Conservation (phyloP, 2,797 vertebrate genomes). For the Leptodactylus fallax region DNA sequence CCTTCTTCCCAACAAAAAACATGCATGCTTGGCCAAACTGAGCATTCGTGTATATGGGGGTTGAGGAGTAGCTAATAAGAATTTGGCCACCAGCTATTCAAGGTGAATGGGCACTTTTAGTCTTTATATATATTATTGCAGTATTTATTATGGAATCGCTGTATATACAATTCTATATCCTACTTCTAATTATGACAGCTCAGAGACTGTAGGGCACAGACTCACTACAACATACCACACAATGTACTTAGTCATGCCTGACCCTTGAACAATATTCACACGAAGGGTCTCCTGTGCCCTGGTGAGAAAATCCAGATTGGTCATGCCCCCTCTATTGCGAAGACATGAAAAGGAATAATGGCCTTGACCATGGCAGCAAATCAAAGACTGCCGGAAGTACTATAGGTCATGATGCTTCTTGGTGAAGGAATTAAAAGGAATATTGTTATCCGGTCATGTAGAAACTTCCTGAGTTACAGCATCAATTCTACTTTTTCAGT, state of each 20-base stretch:
- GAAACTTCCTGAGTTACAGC: background rate
- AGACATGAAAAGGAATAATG: slow-evolving; percentile 41
- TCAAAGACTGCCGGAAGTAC: slow-evolving; percentile 47
- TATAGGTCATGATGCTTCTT: background rate
- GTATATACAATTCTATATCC: background rate
- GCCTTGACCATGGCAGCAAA: slow-evolving; percentile 42
- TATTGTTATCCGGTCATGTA: slow-evolving; percentile 24
- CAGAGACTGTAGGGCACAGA: background rate
- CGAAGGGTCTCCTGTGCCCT: slow-evolving; percentile 31
- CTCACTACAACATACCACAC: background rate
- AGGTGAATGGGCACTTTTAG: too few relatives aligned
- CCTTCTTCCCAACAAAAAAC: too few relatives aligned
- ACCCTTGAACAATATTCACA: slow-evolving; percentile 36
- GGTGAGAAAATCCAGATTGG: slow-evolving; percentile 50
- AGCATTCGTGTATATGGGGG: too few relatives aligned
- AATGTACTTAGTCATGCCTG: slow-evolving; percentile 17
- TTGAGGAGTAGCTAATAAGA: too few relatives aligned
- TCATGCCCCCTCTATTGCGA: slow-evolving; percentile 30
- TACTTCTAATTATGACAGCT: background rate
- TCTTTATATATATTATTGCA: too few relatives aligned
- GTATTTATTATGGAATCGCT: background rate
- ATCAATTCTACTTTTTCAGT: background rate
- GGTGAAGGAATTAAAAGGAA: slow-evolving; percentile 6
- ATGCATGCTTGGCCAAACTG: too few relatives aligned
- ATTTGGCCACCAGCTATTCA: too few relatives aligned